phyloP scores from a whole-genome alignment of 2,797 vertebrate species.

The Leptoclinus maculatus region DNA sequence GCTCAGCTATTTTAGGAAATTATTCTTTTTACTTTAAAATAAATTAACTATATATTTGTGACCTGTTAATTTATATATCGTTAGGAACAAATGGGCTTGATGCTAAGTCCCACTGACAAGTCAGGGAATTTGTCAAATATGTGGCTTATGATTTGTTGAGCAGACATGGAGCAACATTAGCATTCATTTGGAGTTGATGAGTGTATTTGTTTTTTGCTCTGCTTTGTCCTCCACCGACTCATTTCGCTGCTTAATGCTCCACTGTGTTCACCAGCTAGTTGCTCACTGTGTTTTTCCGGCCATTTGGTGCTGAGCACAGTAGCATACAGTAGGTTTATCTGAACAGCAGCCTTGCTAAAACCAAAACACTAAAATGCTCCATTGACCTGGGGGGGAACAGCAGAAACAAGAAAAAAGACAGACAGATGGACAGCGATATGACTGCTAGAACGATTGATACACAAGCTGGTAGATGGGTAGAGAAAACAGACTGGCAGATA shows the following conservation, averaged over 20 bases:
- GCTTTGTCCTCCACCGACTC: slow-evolving; percentile 1
- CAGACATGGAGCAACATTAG: neutral
- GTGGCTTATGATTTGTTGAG: neutral
- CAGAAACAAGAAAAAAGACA: slow-evolving; percentile 33
- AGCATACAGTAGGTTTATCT: too few relatives aligned
- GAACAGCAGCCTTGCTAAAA: too few relatives aligned
- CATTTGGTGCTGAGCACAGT: neutral
- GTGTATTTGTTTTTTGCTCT: neutral
- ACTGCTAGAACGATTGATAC: slow-evolving; percentile 52
- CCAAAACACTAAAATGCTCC: neutral
- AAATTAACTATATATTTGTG: too few relatives aligned
- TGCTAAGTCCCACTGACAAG: neutral
- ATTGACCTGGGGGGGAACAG: too few relatives aligned
- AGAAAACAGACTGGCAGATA: slow-evolving; percentile 35
- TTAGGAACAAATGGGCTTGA: neutral
- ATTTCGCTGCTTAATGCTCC: neutral
- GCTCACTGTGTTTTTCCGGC: too few relatives aligned
- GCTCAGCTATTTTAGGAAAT: too few relatives aligned
- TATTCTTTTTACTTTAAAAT: too few relatives aligned
- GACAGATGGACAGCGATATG: slow-evolving; percentile 37
- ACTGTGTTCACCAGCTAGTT: too few relatives aligned
- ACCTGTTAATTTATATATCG: neutral
- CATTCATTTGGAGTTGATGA: neutral
- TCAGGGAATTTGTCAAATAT: neutral
- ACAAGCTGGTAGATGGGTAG: slow-evolving; percentile 39